A percentile compares a stretch with the other conserved stretches of the same genome.
These are phyloP conservation scores for Oceanodroma tethys DNA, from an alignment of 2,113 vertebrate genomes.

Conservation along the genomic window DNA sequence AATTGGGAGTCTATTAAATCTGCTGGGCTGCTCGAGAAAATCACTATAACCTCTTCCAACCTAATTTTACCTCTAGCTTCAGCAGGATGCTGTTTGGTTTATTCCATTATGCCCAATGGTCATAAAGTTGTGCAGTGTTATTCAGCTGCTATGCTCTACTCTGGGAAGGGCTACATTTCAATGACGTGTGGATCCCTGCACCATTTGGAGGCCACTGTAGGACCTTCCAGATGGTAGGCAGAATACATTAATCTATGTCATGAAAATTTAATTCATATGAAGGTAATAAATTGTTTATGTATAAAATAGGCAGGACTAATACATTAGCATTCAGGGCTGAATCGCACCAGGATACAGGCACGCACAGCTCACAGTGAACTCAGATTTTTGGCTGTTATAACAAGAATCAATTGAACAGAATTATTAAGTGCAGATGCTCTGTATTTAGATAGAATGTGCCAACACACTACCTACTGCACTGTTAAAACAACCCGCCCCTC, in stretches of 20 bases:
- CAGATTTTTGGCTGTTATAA: background rate
- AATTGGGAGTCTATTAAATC: background rate
- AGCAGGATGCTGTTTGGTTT: background rate
- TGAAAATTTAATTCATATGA: conserved; percentile 51
- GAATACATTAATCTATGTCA: conserved; percentile 53
- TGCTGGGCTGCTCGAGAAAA: background rate
- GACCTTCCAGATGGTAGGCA: conserved; percentile 49
- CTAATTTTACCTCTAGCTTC: background rate
- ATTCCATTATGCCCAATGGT: background rate
- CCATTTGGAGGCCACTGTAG: conserved; percentile 1
- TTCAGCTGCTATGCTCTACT: background rate
- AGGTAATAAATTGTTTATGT: conserved; percentile 53
- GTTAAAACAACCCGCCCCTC: background rate
- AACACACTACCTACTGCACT: background rate
- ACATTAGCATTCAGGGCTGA: conserved; percentile 29
- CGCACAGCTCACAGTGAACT: background rate
- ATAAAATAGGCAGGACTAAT: conserved; percentile 37
- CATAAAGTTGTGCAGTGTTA: background rate
- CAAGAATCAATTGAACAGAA: background rate
- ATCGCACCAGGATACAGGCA: background rate
- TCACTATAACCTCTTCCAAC: background rate
- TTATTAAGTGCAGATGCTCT: conserved; percentile 2
- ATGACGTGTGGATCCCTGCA: background rate
- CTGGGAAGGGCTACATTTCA: background rate
- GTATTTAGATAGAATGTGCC: background rate